Evolutionary conservation across 1,140 invertebrate species (phyloP), one percentile per base, ranked within the genome.

Genomic region (Hycleus cichorii): DNA sequence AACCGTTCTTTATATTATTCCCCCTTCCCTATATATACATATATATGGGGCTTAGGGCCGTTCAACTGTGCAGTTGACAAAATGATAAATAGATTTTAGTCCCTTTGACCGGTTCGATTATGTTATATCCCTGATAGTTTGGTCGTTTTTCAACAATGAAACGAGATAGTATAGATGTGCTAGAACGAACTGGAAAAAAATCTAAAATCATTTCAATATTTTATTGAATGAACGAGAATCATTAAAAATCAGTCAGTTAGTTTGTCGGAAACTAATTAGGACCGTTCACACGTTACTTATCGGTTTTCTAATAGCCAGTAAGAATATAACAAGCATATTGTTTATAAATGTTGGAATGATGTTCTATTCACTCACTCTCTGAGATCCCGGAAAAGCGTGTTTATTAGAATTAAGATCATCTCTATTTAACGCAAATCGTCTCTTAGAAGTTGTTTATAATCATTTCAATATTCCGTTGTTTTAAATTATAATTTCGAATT

Each of bases 61-160:
- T 47, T 58, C 58, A 49, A 47, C 49, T 61, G 25, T 57, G 61
- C 56, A 64, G 67, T 67, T 67, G 64, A 67, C 63, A 59, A 60
- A 63, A 67, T 69, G 67, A 69, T 69, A 67, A 67, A 69, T 69
- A 62, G 58, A 66, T 58, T 60, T 60, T 42, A 65, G 51, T 62
- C 62, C 58, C 64, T 64, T 62, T 67, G 64, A 65, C 61, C 64
- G 65, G 65, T 65, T 65, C 42, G 51, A 65, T 59, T 62, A 59
- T 64, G 63, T 64, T 58, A 60, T 63, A 7, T 32, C 32, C 32
- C 32, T 32, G 32, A 32, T 32, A 60, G 57, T 57, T 58, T 58
- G 10, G n/a, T 11, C 47, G 32, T 32, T 4, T 32, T 32, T 32
- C 32, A 32, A 32, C 32, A 32, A 32, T 32, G 32, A 32, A 32